Evolutionary conservation across 2,113 vertebrate species (phyloP), one percentile per base, ranked within the genome.

Genomic region (Burhinus bistriatus): DNA sequence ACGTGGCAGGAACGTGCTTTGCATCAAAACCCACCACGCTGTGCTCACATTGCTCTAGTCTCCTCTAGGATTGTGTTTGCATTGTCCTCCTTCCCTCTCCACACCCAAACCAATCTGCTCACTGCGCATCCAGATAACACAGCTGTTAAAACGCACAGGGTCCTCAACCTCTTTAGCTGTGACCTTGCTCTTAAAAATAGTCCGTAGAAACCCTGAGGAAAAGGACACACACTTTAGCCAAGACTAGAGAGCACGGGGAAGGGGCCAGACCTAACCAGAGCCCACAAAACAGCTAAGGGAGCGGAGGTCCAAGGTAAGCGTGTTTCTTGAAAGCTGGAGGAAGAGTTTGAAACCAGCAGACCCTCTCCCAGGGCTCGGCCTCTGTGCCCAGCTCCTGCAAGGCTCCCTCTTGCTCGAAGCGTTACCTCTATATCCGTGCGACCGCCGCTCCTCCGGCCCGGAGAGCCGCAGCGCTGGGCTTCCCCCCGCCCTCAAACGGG

Each of bases 1-100:
- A 23, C 1, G 1, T 1, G 26, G 8, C 30, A 12, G 20, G 32
- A 16, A 22, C 6, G 8, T 0, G 3, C 18, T 44, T 8, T 3
- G 61, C 30, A 21, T 16, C 30, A 18, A 2, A 54, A 49, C 12
- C 2, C 36, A 9, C 36, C 2, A 29, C 57, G 58, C 73, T 2
- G 38, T 3, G 3, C 81, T n/a, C 59, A 4, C 19, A 2, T 6
- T 9, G 13, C 34, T 30, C 14, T 22, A 6, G 3, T 5, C 42
- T 59, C 18, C 45, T 11, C 29, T 2, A 15, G 64, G 25, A 15
- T 8, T 2, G 26, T 0, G 6, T 19, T 26, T 15, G 29, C 15
- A 3, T 15, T 5, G 26, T 4, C 4, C 29, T 8, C 45, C 44
- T 51, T 20, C 55, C 29, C 17, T 30, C 59, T 19, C 29, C 44